Percentiles rank a stretch among this genome's conserved stretches.
Conservation (phyloP, 1,140 invertebrate genomes). For the Nomia melanderi region DNA sequence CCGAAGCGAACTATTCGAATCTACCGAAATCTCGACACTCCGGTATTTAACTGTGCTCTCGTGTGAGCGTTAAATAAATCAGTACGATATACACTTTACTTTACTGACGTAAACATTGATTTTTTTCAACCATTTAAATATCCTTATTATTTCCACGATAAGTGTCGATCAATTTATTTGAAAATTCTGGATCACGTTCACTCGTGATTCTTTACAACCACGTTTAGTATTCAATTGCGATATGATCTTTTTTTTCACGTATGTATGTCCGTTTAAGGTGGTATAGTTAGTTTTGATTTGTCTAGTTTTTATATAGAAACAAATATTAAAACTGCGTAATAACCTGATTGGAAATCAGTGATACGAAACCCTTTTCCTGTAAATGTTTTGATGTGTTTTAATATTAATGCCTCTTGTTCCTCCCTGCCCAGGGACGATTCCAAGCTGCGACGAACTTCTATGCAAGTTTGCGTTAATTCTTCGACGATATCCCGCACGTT, state of each 20-base stretch:
- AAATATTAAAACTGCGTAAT: constrained; percentile 16
- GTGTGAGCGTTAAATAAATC: background rate
- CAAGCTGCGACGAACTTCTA: constrained; percentile 67
- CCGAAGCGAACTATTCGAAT: background rate
- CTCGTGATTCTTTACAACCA: background rate
- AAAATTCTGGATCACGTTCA: no score
- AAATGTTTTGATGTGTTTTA: constrained; percentile 73
- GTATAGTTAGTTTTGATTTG: background rate
- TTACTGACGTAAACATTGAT: background rate
- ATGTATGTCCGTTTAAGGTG: background rate
- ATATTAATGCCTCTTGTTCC: constrained; percentile 70
- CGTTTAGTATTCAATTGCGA: background rate
- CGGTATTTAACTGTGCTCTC: no score
- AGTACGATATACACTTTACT: no score
- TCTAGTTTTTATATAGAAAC: background rate
- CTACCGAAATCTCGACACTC: background rate
- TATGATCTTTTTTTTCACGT: background rate
- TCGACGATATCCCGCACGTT: constrained; percentile 68
- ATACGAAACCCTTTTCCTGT: constrained; percentile 52
- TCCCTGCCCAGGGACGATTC: constrained; percentile 45
- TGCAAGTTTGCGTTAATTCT: constrained; percentile 73
- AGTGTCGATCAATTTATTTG: background rate
- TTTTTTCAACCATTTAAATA: background rate
- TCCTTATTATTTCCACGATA: background rate
- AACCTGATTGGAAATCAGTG: constrained; percentile 77